Evolutionary conservation across 1,140 invertebrate genomes (phyloP).

Genomic region (Halictus rubicundus): DNA sequence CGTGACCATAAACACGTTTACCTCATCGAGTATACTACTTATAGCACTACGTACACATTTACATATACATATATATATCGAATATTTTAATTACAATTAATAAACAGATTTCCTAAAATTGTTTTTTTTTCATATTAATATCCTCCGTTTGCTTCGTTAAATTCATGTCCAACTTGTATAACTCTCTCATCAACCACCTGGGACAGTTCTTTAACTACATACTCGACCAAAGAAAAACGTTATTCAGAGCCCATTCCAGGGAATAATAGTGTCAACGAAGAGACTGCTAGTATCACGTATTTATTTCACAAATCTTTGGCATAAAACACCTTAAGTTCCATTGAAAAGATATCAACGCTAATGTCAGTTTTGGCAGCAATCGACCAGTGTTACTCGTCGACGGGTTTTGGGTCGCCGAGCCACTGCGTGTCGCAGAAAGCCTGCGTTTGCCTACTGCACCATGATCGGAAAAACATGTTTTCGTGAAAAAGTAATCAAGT

Average conservation of each 20-base stretch:
- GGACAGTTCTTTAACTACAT: neutral
- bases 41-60: constrained; percentile 23
- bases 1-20: constrained; percentile 12
- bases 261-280: neutral
- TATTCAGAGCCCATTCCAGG: neutral
- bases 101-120: constrained; percentile 29
- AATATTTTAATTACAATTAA: constrained; percentile 28
- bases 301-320: constrained; percentile 61
- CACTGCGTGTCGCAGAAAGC: constrained; percentile 32
- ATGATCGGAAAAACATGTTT: neutral
- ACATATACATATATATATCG: constrained; percentile 28
- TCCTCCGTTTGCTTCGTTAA: neutral
- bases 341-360: constrained; percentile 45
- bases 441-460: constrained; percentile 22
- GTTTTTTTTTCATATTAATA: neutral
- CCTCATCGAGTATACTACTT: constrained; percentile 31
- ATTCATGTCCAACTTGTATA: neutral
- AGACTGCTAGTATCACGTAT: constrained; percentile 48
- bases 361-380: constrained; percentile 36
- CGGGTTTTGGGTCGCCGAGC: neutral
- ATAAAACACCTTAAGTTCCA: constrained; percentile 46
- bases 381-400: constrained; percentile 20
- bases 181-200: neutral
- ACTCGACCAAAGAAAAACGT: neutral
- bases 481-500: constrained; percentile 27